A percentile compares a stretch with the other conserved stretches of the same genome.
Evolutionary conservation across 2,888 invertebrate species (phyloP).

Genomic region (Dicyrtoma fusca): DNA sequence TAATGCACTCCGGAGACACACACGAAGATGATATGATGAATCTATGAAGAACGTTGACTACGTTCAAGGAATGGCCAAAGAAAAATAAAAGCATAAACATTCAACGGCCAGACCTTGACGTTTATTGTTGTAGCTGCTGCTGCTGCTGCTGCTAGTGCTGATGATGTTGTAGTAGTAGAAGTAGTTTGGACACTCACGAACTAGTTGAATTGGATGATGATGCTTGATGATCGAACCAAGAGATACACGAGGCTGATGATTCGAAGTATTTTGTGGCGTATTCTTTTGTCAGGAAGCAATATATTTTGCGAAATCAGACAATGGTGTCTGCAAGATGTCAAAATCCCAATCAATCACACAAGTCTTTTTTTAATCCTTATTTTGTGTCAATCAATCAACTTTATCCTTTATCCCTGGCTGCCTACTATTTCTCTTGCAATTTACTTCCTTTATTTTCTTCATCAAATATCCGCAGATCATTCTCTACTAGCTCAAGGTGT

Average conservation of each 20-base stretch:
- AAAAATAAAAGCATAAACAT: slow-evolving; percentile 10
- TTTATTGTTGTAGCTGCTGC: neutral
- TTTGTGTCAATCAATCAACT: neutral
- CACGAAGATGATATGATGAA: slow-evolving; percentile 19
- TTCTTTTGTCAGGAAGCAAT: slow-evolving; percentile 26
- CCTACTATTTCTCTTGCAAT: too few relatives aligned
- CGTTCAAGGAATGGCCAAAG: slow-evolving; percentile 6
- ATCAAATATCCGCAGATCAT: neutral
- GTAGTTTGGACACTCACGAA: too few relatives aligned
- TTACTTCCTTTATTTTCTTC: neutral
- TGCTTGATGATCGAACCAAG: too few relatives aligned
- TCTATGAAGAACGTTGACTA: neutral
- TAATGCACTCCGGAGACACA: slow-evolving; percentile 2
- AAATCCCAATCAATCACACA: slow-evolving; percentile 43
- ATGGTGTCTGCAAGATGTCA: slow-evolving; percentile 56
- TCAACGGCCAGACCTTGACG: slow-evolving; percentile 9
- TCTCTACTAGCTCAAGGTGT: neutral
- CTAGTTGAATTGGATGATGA: too few relatives aligned
- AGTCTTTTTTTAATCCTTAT: too few relatives aligned
- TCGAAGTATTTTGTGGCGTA: slow-evolving; percentile 3
- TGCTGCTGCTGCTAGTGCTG: neutral
- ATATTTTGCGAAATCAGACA: slow-evolving; percentile 53
- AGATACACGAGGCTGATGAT: too few relatives aligned
- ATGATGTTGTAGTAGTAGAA: too few relatives aligned
- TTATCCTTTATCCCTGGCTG: too few relatives aligned